These are phyloP conservation scores for Contarinia nasturtii DNA, from an alignment of 1,140 invertebrate genomes.

Conservation along the genomic window DNA sequence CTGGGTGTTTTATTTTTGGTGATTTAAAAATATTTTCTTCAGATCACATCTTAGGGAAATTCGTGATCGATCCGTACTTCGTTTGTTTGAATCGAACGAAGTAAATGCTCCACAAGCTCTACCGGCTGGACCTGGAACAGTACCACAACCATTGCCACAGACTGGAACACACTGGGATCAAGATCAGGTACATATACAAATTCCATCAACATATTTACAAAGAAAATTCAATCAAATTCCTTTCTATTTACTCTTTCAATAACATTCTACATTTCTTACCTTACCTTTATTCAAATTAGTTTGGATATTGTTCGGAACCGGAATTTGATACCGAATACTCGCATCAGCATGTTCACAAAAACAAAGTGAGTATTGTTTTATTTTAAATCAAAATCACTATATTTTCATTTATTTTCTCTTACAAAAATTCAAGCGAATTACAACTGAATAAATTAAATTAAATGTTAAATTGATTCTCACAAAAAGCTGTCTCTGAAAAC, in stretches of 20 bases:
- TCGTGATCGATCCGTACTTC: conserved; percentile 71
- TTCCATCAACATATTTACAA: background rate
- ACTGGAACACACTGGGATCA: conserved; percentile 24
- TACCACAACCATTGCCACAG: conserved; percentile 28
- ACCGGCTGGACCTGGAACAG: conserved; percentile 31
- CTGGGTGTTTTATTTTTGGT: too few relatives aligned
- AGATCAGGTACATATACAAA: conserved; percentile 11
- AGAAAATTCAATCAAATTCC: background rate
- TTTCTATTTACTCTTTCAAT: background rate
- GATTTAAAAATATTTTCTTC: too few relatives aligned
- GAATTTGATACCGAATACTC: conserved; percentile 88
- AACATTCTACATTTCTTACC: background rate
- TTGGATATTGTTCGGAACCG: conserved; percentile 34
- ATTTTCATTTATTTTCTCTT: background rate
- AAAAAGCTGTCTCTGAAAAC: background rate
- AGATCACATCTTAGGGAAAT: conserved; percentile 76
- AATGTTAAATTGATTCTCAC: too few relatives aligned
- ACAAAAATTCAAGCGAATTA: background rate
- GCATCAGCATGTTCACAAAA: conserved; percentile 82
- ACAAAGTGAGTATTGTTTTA: conserved; percentile 50
- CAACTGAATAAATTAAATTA: too few relatives aligned
- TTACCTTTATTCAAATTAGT: background rate
- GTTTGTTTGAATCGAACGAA: conserved; percentile 72
- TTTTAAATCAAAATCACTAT: background rate
- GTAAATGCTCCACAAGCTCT: conserved; percentile 26